A percentile compares a stretch with the other conserved stretches of the same genome.
Conservation (phyloP, 2,888 invertebrate genomes). For the Tryphoninae sp. region DNA sequence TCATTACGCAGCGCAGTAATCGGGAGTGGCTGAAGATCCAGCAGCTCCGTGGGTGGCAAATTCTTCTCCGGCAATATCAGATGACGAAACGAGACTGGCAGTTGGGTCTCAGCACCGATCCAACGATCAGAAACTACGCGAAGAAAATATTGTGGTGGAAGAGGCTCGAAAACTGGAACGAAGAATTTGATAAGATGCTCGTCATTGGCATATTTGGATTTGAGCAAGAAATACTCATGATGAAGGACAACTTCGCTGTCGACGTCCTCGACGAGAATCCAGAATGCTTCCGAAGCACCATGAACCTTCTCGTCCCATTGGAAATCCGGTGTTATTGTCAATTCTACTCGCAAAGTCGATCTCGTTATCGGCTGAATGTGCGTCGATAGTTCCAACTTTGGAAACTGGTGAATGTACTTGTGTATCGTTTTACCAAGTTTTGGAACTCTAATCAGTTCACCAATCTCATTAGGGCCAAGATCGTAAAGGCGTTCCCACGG, state of each 20-base stretch:
- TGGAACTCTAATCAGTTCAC: slow-evolving; percentile 94
- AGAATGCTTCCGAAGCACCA: slow-evolving; percentile 92
- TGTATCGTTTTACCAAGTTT: slow-evolving; percentile 97
- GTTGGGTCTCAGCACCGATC: slow-evolving; percentile 97
- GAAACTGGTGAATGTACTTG: slow-evolving; percentile 97
- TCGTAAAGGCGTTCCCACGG: slow-evolving; percentile 98
- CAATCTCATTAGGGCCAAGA: slow-evolving; percentile 97
- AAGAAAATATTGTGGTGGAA: slow-evolving; percentile 99
- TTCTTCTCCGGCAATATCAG: slow-evolving; percentile 99
- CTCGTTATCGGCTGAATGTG: slow-evolving; percentile 99
- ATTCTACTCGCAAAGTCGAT: slow-evolving; percentile 95
- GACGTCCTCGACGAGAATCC: slow-evolving; percentile 94
- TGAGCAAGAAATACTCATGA: slow-evolving; percentile 94
- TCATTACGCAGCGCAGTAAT: slow-evolving; percentile 95
- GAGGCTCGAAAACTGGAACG: slow-evolving; percentile 98
- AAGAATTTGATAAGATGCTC: slow-evolving; percentile 99
- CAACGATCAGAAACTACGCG: slow-evolving; percentile 94
- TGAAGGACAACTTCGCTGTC: slow-evolving; percentile 96
- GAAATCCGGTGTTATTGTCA: slow-evolving; percentile 99
- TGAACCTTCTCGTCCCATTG: slow-evolving; percentile 98
- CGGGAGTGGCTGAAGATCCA: slow-evolving; percentile 98
- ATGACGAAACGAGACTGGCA: slow-evolving; percentile 98
- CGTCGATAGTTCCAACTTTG: slow-evolving; percentile 96
- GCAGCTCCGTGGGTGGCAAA: slow-evolving; percentile 97
- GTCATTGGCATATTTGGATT: slow-evolving; percentile 95